phyloP scores from a whole-genome alignment of 2,113 vertebrate species.

The Vombatus ursinus region DNA sequence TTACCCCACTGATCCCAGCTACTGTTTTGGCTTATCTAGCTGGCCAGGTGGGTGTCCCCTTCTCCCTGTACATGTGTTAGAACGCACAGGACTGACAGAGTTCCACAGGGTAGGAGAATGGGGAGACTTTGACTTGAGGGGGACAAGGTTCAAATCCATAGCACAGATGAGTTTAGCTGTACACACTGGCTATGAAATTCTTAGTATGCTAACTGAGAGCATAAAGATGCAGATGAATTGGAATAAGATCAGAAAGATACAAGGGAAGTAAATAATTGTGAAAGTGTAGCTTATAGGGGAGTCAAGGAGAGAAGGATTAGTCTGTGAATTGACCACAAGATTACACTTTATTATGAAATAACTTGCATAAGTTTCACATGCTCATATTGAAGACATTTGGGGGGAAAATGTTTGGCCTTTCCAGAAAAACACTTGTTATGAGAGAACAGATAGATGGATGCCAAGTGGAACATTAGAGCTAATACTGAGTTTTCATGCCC shows the following conservation, averaged over 20 bases:
- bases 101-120: not conserved
- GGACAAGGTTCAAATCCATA: not conserved
- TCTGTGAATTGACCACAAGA: not conserved
- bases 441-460: slow-evolving; percentile 39
- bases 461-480: slow-evolving; percentile 46
- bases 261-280: slow-evolving; percentile 22
- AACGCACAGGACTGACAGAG: not conserved
- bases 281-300: not conserved
- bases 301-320: slow-evolving; percentile 20
- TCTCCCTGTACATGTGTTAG: not conserved
- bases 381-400: slow-evolving; percentile 16
- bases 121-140: not conserved
- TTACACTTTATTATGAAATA: slow-evolving; percentile 42
- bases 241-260: not conserved
- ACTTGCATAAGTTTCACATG: slow-evolving; percentile 37
- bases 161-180: not conserved
- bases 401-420: slow-evolving; percentile 27
- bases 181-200: not conserved
- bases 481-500: not conserved
- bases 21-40: not conserved
- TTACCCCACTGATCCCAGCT: not conserved
- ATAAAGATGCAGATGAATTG: not conserved
- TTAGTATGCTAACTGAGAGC: not conserved
- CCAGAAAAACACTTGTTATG: slow-evolving; percentile 46
- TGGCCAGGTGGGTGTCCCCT: not conserved